A percentile compares a stretch with the other conserved stretches of the same genome.
These are phyloP conservation scores for Eupithecia subumbrata DNA, from an alignment of 2,888 invertebrate genomes.

Conservation along the genomic window DNA sequence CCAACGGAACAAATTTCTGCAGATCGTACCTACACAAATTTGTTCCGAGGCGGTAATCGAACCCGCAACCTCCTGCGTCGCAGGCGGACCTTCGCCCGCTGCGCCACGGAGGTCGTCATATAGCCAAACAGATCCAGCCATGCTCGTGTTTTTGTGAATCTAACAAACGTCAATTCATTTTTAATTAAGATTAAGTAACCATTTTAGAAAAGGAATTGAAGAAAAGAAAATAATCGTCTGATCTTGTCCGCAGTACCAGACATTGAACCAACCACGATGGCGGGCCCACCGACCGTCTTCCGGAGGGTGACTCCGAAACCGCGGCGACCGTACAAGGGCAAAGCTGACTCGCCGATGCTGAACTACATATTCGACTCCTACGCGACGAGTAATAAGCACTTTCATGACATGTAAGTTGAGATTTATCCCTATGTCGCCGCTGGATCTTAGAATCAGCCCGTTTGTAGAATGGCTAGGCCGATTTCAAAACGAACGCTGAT, in stretches of 20 bases:
- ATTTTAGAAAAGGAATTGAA: neutral
- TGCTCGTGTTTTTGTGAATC: too few relatives aligned
- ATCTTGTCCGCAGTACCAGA: slow-evolving; percentile 48
- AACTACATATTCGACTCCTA: slow-evolving; percentile 90
- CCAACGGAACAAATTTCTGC: too few relatives aligned
- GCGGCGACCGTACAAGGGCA: slow-evolving; percentile 65
- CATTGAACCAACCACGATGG: slow-evolving; percentile 56
- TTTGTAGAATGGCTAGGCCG: too few relatives aligned
- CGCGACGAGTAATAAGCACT: slow-evolving; percentile 88
- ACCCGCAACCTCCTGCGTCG: too few relatives aligned
- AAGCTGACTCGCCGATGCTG: slow-evolving; percentile 88
- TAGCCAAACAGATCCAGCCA: too few relatives aligned
- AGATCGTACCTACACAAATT: too few relatives aligned
- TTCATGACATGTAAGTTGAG: slow-evolving; percentile 84
- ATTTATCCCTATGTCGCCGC: neutral
- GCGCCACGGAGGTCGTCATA: too few relatives aligned
- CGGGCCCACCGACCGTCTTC: slow-evolving; percentile 65
- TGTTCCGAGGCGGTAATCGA: too few relatives aligned
- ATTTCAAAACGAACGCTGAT: too few relatives aligned
- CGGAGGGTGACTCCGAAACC: slow-evolving; percentile 63
- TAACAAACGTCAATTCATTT: too few relatives aligned
- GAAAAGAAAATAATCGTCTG: neutral
- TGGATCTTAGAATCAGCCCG: too few relatives aligned
- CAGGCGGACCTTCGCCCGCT: too few relatives aligned
- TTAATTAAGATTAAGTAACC: neutral